These are phyloP conservation scores for Acinonyx jubatus DNA, from an alignment of 2,113 vertebrate genomes.

Conservation along the genomic window DNA sequence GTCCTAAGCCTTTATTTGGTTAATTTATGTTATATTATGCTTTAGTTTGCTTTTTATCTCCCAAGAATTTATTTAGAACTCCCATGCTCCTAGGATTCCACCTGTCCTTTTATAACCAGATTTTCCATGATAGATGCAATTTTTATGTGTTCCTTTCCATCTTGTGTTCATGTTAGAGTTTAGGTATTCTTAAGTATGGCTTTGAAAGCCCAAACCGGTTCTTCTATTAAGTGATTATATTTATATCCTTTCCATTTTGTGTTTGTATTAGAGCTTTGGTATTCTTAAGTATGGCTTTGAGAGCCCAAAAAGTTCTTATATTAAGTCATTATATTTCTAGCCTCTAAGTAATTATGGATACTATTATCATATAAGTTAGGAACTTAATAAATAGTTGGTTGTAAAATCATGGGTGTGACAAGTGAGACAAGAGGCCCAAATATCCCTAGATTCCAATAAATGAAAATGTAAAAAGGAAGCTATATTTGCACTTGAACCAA, in stretches of 20 bases:
- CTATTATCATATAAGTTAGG: background rate
- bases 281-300: background rate
- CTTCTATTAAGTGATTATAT: background rate
- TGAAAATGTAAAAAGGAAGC: conserved; percentile 19
- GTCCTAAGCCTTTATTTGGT: background rate
- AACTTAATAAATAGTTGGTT: background rate
- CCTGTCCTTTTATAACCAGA: background rate
- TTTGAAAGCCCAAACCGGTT: background rate
- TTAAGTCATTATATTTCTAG: background rate
- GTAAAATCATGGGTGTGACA: background rate
- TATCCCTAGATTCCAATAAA: background rate
- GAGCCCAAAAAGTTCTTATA: background rate
- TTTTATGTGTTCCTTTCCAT: background rate
- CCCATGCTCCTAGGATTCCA: background rate
- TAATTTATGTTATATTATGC: background rate
- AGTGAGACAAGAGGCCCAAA: background rate
- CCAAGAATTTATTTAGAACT: background rate
- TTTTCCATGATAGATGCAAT: background rate
- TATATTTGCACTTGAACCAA: conserved; percentile 7
- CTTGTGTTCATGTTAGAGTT: background rate
- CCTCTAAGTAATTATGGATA: background rate
- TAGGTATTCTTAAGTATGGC: background rate
- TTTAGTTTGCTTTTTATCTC: background rate
- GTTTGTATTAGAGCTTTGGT: background rate
- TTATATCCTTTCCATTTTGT: background rate